Evolutionary conservation across 2,113 vertebrate genomes (phyloP).

Genomic region (Chinchilla lanigera): DNA sequence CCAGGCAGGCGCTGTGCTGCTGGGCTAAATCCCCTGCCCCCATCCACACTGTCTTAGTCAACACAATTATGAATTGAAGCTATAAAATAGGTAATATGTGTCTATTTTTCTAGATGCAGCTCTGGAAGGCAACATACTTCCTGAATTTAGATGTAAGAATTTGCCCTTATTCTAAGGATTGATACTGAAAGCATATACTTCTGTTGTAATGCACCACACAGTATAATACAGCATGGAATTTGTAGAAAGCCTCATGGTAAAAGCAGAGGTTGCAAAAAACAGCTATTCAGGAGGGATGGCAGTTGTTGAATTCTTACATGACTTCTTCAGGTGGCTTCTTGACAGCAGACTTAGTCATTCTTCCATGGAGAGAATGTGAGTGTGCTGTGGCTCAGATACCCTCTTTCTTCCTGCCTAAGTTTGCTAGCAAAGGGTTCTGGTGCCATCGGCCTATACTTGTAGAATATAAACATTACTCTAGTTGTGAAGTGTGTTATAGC

Average conservation of each 20-base stretch:
- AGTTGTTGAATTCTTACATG: conserved; percentile 35
- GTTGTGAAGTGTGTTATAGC: background rate
- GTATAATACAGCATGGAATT: background rate
- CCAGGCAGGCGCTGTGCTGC: too few species aligned
- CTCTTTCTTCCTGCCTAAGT: background rate
- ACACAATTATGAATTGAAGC: conserved; percentile 37
- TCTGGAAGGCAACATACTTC: conserved; percentile 26
- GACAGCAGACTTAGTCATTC: background rate
- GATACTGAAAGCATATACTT: background rate
- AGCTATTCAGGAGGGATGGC: background rate
- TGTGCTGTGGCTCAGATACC: background rate
- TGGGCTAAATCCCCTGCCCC: too few species aligned
- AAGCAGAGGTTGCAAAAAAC: conserved; percentile 6
- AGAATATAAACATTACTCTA: background rate
- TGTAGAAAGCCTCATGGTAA: conserved; percentile 13
- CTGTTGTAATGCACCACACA: background rate
- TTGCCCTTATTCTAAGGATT: conserved; percentile 9
- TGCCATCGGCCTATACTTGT: conserved; percentile 11
- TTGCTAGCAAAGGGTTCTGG: conserved; percentile 43
- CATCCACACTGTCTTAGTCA: conserved; percentile 40
- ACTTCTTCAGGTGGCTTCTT: conserved; percentile 34
- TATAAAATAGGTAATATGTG: conserved; percentile 53
- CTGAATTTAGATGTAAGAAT: conserved; percentile 39
- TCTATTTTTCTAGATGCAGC: conserved; percentile 53
- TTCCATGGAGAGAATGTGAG: conserved; percentile 14